phyloP scores from a whole-genome alignment of 2,888 invertebrate genomes.

The Drosophila falleni region DNA sequence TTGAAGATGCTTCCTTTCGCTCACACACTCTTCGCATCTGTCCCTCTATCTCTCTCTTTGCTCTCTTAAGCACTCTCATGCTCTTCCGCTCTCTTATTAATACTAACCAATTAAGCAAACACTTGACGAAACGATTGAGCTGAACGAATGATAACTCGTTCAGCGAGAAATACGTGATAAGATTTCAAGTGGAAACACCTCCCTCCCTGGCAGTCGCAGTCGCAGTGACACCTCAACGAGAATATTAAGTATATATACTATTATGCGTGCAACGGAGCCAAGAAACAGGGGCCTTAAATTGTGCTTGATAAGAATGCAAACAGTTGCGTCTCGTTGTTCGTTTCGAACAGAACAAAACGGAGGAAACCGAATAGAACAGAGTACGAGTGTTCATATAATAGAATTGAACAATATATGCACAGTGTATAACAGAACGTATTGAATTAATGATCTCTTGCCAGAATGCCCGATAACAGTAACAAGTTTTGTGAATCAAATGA shows the following conservation, averaged over 20 bases:
- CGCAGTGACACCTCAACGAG: constrained; percentile 20
- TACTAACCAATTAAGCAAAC: constrained; percentile 17
- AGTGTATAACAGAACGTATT: constrained; percentile 10
- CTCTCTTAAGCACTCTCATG: too few relatives aligned
- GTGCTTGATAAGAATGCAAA: constrained; percentile 69
- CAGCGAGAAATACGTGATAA: constrained; percentile 47
- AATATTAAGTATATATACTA: constrained; percentile 25
- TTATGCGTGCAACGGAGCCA: constrained; percentile 42
- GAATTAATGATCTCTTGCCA: constrained; percentile 27
- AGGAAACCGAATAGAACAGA: constrained; percentile 2
- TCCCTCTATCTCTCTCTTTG: background rate
- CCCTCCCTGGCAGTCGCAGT: background rate
- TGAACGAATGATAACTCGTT: constrained; percentile 54
- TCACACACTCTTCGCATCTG: background rate
- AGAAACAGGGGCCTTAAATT: constrained; percentile 48
- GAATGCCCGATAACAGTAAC: constrained; percentile 79
- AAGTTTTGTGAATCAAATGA: constrained; percentile 61
- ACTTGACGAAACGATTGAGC: constrained; percentile 66
- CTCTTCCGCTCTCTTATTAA: constrained; percentile 1
- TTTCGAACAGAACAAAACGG: constrained; percentile 28
- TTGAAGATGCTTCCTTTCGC: background rate
- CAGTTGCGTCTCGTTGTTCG: constrained; percentile 63
- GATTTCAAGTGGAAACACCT: constrained; percentile 31
- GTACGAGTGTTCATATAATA: background rate
- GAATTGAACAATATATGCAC: background rate